Conservation (phyloP, 2,888 invertebrate species). For the Thereva unica region DNA sequence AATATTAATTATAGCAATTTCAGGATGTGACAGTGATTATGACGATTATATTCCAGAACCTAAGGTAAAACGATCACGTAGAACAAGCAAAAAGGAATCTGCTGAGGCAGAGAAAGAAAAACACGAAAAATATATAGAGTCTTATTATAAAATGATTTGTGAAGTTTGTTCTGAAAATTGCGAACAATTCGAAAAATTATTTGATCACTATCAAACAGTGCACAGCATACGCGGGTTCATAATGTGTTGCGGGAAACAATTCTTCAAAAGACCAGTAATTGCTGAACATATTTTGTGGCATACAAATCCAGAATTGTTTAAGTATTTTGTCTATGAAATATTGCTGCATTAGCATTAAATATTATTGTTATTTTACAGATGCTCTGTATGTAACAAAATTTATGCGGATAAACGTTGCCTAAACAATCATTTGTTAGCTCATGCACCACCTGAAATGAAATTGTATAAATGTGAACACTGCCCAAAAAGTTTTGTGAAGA, state of each 20-base stretch:
- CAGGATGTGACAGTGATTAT: conserved; percentile 20
- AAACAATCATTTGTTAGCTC: conserved; percentile 44
- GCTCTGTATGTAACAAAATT: conserved; percentile 40
- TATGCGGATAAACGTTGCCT: conserved; percentile 42
- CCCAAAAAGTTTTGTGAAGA: conserved; percentile 45
- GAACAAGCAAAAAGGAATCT: conserved; percentile 15
- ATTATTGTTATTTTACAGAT: conserved; percentile 33
- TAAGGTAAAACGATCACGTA: conserved; percentile 17
- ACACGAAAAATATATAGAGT: conserved; percentile 36
- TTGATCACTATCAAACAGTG: conserved; percentile 41
- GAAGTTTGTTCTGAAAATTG: conserved; percentile 41
- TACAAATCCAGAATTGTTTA: conserved; percentile 45
- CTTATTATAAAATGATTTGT: conserved; percentile 42
- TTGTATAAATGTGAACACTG: conserved; percentile 44
- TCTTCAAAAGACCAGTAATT: conserved; percentile 40
- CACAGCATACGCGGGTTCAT: conserved; percentile 45
- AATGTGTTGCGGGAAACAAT: conserved; percentile 44
- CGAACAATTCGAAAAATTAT: conserved; percentile 37
- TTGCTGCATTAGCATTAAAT: background rate
- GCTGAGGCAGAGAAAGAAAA: conserved; percentile 31
- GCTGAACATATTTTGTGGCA: conserved; percentile 46
- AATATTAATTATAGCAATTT: background rate
- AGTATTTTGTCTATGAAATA: conserved; percentile 25
- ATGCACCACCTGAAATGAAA: conserved; percentile 41
- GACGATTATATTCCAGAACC: conserved; percentile 12